Evolutionary conservation across 2,113 vertebrate genomes (phyloP).

Genomic region (Pygoscelis antarcticus): DNA sequence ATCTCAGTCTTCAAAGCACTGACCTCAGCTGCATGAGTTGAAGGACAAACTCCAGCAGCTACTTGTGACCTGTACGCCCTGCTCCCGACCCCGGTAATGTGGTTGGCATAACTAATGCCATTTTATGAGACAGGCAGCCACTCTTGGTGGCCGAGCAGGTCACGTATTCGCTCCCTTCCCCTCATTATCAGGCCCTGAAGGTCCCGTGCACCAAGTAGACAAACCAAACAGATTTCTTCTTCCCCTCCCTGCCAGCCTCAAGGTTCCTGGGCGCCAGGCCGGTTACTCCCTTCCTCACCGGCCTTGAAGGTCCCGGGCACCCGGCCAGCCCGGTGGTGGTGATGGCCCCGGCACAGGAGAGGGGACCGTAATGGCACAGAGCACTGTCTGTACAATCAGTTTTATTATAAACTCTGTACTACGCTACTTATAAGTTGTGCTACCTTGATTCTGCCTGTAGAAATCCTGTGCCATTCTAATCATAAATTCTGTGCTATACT

Average conservation of each 20-base stretch:
- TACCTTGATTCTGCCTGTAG: not conserved
- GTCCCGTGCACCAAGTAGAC: not conserved
- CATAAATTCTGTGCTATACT: not conserved
- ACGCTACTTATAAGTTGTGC: no score
- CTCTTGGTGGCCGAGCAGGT: accelerated
- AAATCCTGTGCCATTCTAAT: not conserved
- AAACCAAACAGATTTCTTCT: not conserved
- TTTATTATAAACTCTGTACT: not conserved
- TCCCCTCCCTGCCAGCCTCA: not conserved
- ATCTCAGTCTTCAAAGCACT: not conserved
- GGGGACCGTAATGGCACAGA: no score
- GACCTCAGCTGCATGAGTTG: not conserved
- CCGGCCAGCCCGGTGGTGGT: accelerated
- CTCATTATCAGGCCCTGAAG: not conserved
- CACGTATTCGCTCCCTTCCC: accelerated
- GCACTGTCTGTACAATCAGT: accelerated
- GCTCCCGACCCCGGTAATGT: accelerated
- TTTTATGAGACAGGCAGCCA: not conserved
- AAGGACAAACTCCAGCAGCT: not conserved
- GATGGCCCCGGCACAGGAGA: not conserved
- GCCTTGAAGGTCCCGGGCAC: not conserved
- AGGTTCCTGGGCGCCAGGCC: not conserved
- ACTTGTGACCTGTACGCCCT: accelerated
- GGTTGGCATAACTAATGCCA: no score
- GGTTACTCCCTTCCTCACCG: accelerated